phyloP scores from a whole-genome alignment of 1,140 invertebrate genomes.

The Eupristina koningsbergeri region DNA sequence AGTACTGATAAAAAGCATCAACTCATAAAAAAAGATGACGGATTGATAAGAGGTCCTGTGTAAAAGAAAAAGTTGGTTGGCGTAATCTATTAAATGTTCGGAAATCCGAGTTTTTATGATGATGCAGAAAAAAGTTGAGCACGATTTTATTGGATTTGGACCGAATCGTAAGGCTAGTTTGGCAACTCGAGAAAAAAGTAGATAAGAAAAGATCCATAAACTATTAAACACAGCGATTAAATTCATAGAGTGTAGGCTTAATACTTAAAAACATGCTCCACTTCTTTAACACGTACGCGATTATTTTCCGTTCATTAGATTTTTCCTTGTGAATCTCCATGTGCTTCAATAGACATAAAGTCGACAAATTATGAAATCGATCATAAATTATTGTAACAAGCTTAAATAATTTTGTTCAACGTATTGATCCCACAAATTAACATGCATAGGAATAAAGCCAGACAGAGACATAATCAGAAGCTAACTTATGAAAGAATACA shows the following conservation, averaged over 20 bases:
- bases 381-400: not conserved
- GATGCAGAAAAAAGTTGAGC: not conserved
- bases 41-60: not conserved
- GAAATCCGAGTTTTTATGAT: not conserved
- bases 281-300: not conserved
- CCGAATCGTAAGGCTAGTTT: not conserved
- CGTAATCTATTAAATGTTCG: not conserved
- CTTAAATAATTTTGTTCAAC: not conserved
- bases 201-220: not conserved
- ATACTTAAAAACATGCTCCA: not conserved
- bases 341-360: not conserved
- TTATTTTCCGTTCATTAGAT: not conserved
- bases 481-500: not conserved
- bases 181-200: not conserved
- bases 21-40: not conserved
- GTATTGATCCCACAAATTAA: not conserved
- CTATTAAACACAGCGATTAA: not conserved
- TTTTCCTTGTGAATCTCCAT: not conserved
- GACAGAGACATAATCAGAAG: not conserved
- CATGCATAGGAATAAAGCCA: not conserved
- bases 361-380: slow-evolving; percentile 4
- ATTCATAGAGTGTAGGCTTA: not conserved
- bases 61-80: not conserved
- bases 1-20: not conserved
- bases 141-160: not conserved